Percentiles rank a stretch among this genome's conserved stretches.
phyloP scores from a whole-genome alignment of 1,140 invertebrate genomes.

The Capitella teleta region DNA sequence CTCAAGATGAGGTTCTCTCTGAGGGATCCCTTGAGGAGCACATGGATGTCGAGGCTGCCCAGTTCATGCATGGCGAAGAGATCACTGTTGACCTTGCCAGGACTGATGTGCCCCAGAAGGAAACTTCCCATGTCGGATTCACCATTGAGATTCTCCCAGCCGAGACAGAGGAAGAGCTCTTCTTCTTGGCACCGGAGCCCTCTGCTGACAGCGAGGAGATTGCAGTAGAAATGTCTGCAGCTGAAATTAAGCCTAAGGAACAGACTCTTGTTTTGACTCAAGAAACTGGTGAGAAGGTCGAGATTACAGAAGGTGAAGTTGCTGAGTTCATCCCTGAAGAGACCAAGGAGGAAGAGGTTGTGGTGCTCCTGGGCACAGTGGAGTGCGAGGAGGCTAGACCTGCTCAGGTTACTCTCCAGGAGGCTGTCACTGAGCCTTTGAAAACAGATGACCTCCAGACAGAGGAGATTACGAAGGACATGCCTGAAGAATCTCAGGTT shows the following conservation, averaged over 20 bases:
- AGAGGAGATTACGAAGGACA: conserved; percentile 3
- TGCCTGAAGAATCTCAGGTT: conserved; percentile 5
- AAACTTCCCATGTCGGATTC: conserved; percentile 7
- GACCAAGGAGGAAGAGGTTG: conserved; percentile 10
- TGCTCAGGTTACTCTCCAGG: conserved; percentile 6
- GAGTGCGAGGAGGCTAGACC: conserved; percentile 3
- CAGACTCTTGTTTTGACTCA: conserved; percentile 4
- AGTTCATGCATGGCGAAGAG: conserved; percentile 9
- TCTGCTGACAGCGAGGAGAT: not conserved
- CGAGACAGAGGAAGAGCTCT: conserved; percentile 14
- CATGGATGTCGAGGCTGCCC: conserved; percentile 11
- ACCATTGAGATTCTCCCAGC: conserved; percentile 11
- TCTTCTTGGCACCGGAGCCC: conserved; percentile 10
- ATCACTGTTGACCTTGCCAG: conserved; percentile 11
- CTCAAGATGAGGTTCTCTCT: conserved; percentile 5
- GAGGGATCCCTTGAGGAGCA: conserved; percentile 12
- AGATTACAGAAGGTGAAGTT: conserved; percentile 5
- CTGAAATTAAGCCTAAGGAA: conserved; percentile 2
- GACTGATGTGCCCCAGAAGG: conserved; percentile 6
- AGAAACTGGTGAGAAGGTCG: not conserved
- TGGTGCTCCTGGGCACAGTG: not conserved
- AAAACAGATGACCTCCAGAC: conserved; percentile 1
- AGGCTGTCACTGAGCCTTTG: conserved; percentile 3
- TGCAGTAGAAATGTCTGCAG: conserved; percentile 1
- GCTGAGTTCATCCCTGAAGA: not conserved